Evolutionary conservation across 2,113 vertebrate genomes (phyloP), one percentile per base, ranked within the genome.

Genomic region (Anhinga rufa): DNA sequence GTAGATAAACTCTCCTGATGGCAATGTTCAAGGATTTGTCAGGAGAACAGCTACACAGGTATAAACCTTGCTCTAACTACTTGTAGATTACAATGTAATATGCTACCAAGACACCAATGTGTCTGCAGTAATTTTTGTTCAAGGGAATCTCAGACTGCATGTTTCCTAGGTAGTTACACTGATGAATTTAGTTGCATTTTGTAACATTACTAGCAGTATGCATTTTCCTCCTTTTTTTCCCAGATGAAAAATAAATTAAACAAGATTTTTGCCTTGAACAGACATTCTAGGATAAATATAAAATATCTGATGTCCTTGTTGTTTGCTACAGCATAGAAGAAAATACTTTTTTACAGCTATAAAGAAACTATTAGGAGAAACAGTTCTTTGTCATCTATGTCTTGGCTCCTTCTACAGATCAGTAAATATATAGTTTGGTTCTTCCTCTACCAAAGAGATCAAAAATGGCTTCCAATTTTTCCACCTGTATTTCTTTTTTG

Each of bases 111-210:
- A 32, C 10, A 86, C 9, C 22, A 65, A 7, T 49, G 28, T 84
- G 93, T 81, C 64, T 93, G 29, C 28, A 57, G 44, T 40, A 22
- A 25, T 52, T 91, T 95, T 69, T 88, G 19, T 65, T 81, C 57
- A 64, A 76, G 48, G 9, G 6, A 21, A 64, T 72, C 29, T 93
- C 52, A 93, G 29, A 94, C 42, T 84, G 2, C 6, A 6, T 71
- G 9, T 94, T 87, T 87, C 22, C 40, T 60, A 61, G 34, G 57
- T 57, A 86, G 77, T n/a, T 92, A 76, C 36, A 34, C 48, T 91
- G 80, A 93, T 11, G 10, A 91, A 95, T 85, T 86, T 76, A 28
- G 6, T 44, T 85, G 46, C 36, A 89, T 94, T 96, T 95, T 87
- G 25, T 51, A 93, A 26, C 48, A 54, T 11, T 82, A 24, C n/a